Evolutionary conservation across 2,113 vertebrate genomes (phyloP), one percentile per base, ranked within the genome.

Genomic region (Candoia aspera): DNA sequence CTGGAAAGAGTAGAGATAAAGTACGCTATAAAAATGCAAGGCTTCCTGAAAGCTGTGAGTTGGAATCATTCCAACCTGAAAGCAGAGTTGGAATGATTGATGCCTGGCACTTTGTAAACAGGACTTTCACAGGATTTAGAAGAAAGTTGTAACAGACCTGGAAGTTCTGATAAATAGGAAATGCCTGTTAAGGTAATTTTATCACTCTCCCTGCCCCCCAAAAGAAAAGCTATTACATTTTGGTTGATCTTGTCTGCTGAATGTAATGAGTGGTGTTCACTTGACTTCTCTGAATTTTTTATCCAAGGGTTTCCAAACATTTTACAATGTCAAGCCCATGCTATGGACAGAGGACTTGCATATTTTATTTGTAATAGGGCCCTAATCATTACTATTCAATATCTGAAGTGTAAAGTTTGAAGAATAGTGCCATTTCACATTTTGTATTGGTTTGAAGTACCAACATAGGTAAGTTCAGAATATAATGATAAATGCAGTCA

Each of bases 201-300:
- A 29, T 84, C 62, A 42, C 17, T 21, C 73, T 79, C 33, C 2
- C 73, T 42, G 15, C 73, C 73, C 73, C 55, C 33, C 73, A 42
- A 79, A 42, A 92, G 89, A 37, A 90, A 93, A 92, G 73, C 92
- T 91, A 54, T 92, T 90, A 53, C 57, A 54, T 29, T 55, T 11
- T 88, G 46, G 53, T 79, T 64, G 13, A 84, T 3, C 60, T 57
- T 91, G 89, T 86, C 85, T 86, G 92, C 86, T 62, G 87, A 84
- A 62, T 84, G 23, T n/a, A 62, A 59, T 53, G 37, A 9, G 26
- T 54, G 84, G 42, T 84, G 21, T 54, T 88, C 57, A 59, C 17
- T 12, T 24, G 55, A 62, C 26, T 62, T 54, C 4, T 4, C 8
- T 62, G 46, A 23, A 2, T 26, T 89, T 17, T 92, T 55, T 6